phyloP scores from a whole-genome alignment of 1,140 invertebrate species.

The Helicoverpa armigera region DNA sequence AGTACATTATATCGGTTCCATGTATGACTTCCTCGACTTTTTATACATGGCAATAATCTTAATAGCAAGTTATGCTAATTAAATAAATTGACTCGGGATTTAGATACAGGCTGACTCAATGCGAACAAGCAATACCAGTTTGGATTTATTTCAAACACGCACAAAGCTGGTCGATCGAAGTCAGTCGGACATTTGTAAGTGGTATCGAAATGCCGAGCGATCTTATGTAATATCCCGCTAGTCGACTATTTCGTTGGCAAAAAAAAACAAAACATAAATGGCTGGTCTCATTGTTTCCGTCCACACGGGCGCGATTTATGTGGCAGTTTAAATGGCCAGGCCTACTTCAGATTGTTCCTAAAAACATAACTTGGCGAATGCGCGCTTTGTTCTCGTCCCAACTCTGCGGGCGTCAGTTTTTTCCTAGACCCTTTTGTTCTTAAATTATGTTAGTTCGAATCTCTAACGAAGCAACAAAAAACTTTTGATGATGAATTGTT shows the following conservation, averaged over 20 bases:
- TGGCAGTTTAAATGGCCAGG: conserved; percentile 68
- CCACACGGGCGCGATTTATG: conserved; percentile 75
- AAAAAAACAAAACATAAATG: conserved; percentile 70
- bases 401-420: conserved; percentile 68
- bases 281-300: conserved; percentile 75
- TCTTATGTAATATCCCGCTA: conserved; percentile 70
- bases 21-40: conserved; percentile 19
- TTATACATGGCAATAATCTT: conserved; percentile 39
- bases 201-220: conserved; percentile 58
- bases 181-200: conserved; percentile 54
- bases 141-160: conserved; percentile 48
- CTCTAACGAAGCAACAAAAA: conserved; percentile 64
- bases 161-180: conserved; percentile 53
- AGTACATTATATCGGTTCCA: conserved; percentile 5
- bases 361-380: conserved; percentile 72
- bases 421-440: conserved; percentile 76
- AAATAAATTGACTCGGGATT: conserved; percentile 38
- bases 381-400: conserved; percentile 73
- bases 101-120: conserved; percentile 38
- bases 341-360: conserved; percentile 67
- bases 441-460: conserved; percentile 79
- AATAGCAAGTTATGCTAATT: conserved; percentile 47
- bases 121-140: conserved; percentile 47
- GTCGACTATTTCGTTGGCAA: conserved; percentile 63
- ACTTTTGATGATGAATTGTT: conserved; percentile 63